Base-by-base conservation (phyloP, 2,797 vertebrate species). In the Cirrhinus molitorella region DNA sequence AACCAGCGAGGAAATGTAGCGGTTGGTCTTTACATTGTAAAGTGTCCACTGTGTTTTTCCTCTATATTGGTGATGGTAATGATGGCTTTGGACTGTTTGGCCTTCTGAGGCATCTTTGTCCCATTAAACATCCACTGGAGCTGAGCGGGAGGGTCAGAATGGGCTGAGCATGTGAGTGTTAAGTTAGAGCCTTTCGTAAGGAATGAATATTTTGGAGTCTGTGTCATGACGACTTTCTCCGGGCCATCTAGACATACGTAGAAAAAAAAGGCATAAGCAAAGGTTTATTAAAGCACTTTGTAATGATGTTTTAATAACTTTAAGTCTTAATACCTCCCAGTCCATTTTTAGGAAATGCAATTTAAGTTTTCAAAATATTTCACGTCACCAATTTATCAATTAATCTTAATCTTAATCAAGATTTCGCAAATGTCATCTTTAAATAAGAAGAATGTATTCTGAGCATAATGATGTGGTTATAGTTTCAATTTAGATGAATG, bases 171-270 rank as follows among this genome's bases (percentile, higher is more conserved):
- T 2, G 86, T 37, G 65, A 95, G 68, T 28, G 16, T 93, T 83
- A 93, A 83, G 79, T 77, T 31, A 2, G 90, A 86, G 0, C 87
- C 88, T 7, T 86, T 65, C 4, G 2, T 4, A n/a, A 93, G 5
- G 37, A 81, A 45, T 2, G 3, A 0, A 0, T 17, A 4, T 1
- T 1, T 0, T 0, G 47, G 71, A 0, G 21, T 0, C 1, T 88
- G 83, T 0, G 0, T 57, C 59, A 91, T 13, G 17, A 0, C 8
- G 25, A 92, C 57, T 0, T 0, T 0, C 0, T 94, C 93, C 0
- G 94, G 94, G 43, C 94, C 94, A 3, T 94, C 94, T 95, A 85
- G 31, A 81, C 67, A 82, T 68, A 25, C 16, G 21, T 12, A 12
- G 19, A 45, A 37, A 37, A 66, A 23, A 28, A 23, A 68, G 66